Percentiles rank a stretch among this genome's conserved stretches.
phyloP scores from a whole-genome alignment of 1,140 invertebrate genomes.

The Macrosteles quadrilineatus region DNA sequence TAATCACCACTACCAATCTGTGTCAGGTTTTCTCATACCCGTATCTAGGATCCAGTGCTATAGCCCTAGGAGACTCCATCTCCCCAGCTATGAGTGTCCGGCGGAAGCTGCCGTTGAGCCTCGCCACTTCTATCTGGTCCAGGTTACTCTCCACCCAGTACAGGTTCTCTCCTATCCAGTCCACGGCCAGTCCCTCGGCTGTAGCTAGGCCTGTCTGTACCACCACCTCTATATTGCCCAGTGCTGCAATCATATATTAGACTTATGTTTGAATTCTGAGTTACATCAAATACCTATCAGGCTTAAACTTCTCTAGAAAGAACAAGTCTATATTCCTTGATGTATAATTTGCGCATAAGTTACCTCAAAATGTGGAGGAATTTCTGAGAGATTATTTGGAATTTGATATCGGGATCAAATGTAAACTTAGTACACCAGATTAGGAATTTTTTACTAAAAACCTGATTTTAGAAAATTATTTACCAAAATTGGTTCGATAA shows the following conservation, averaged over 20 bases:
- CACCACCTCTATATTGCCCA: conserved; percentile 79
- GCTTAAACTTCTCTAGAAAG: neutral
- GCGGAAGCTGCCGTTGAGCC: conserved; percentile 74
- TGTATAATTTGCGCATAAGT: no score
- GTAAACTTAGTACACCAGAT: no score
- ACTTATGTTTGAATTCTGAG: no score
- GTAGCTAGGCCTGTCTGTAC: conserved; percentile 82
- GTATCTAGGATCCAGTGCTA: conserved; percentile 79
- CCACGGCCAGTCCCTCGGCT: conserved; percentile 82
- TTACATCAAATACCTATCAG: conserved; percentile 25
- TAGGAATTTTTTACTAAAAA: no score
- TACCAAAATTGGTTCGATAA: no score
- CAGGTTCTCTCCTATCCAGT: conserved; percentile 81
- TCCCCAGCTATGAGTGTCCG: conserved; percentile 80
- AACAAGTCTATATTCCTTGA: no score
- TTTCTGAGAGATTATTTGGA: no score
- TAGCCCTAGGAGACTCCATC: conserved; percentile 84
- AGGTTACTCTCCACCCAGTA: conserved; percentile 85
- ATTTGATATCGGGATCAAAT: no score
- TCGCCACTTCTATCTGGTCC: conserved; percentile 88
- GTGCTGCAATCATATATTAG: conserved; percentile 51
- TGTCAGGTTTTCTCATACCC: no score
- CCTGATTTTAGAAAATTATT: no score
- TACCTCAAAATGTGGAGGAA: no score
- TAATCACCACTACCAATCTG: no score